These are phyloP conservation scores for Diaperis boleti DNA, from an alignment of 2,888 invertebrate genomes.

Conservation along the genomic window DNA sequence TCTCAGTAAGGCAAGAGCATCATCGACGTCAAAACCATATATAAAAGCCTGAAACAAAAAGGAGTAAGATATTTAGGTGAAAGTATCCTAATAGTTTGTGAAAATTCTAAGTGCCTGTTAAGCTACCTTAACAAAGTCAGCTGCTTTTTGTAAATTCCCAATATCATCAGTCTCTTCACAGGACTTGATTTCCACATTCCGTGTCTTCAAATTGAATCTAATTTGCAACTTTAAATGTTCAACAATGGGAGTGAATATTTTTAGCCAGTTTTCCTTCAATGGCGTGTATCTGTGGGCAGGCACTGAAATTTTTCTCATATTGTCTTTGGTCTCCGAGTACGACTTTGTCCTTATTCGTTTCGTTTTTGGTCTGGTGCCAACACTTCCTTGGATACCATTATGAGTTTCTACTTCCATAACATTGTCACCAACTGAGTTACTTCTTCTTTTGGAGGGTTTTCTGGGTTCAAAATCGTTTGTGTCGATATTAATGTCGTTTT, in stretches of 20 bases:
- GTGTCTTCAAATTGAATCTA: conserved; percentile 91
- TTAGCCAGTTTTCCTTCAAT: conserved; percentile 96
- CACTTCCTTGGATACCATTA: conserved; percentile 73
- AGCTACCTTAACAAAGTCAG: conserved; percentile 89
- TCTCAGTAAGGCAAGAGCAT: conserved; percentile 92
- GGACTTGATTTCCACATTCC: conserved; percentile 88
- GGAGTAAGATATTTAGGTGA: background rate
- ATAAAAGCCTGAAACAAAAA: conserved; percentile 78
- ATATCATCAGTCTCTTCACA: conserved; percentile 83
- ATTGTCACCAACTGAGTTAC: conserved; percentile 68
- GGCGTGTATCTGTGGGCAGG: conserved; percentile 95
- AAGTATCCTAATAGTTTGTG: no score
- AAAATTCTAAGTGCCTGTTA: no score
- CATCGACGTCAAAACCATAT: conserved; percentile 96
- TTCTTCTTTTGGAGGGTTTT: conserved; percentile 69
- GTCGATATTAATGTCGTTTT: conserved; percentile 69
- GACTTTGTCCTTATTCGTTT: conserved; percentile 55
- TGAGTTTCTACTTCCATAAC: conserved; percentile 78
- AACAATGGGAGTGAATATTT: conserved; percentile 96
- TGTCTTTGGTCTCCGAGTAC: conserved; percentile 69
- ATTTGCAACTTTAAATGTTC: conserved; percentile 95
- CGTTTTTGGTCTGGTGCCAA: conserved; percentile 55
- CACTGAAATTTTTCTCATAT: conserved; percentile 84
- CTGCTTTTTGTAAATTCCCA: conserved; percentile 94
- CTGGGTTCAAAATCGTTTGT: conserved; percentile 69